phyloP scores from a whole-genome alignment of 2,113 vertebrate genomes.

The Rhombomys opimus region DNA sequence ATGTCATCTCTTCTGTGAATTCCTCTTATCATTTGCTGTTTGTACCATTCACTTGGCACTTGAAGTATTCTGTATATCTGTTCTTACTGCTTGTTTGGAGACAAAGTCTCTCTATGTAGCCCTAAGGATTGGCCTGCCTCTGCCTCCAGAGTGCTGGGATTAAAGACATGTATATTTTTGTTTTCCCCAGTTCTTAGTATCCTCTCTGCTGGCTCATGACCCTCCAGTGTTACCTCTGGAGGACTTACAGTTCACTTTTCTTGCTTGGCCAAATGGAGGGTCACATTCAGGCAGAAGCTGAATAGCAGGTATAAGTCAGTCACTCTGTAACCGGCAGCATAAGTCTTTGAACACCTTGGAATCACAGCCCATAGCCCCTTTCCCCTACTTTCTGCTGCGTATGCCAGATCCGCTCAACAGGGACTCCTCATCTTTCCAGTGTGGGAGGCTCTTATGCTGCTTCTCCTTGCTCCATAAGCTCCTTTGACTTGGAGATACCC shows the following conservation, averaged over 20 bases:
- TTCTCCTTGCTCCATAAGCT: neutral
- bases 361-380: neutral
- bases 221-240: conserved; percentile 8
- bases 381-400: neutral
- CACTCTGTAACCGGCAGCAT: neutral
- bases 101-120: neutral
- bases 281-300: neutral
- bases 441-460: neutral
- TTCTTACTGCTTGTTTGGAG: neutral
- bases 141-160: neutral
- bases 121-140: neutral
- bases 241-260: neutral
- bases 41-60: conserved; percentile 25
- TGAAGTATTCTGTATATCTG: neutral
- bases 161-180: neutral
- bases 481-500: neutral
- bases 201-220: conserved; percentile 24
- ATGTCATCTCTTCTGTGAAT: neutral
- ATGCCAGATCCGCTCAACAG: neutral
- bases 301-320: neutral
- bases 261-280: neutral
- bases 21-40: neutral
- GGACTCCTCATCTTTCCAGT: neutral
- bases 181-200: conserved; percentile 32
- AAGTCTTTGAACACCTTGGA: neutral